Evolutionary conservation across 1,140 invertebrate genomes (phyloP), one percentile per base, ranked within the genome.

Genomic region (Tenebrio molitor): DNA sequence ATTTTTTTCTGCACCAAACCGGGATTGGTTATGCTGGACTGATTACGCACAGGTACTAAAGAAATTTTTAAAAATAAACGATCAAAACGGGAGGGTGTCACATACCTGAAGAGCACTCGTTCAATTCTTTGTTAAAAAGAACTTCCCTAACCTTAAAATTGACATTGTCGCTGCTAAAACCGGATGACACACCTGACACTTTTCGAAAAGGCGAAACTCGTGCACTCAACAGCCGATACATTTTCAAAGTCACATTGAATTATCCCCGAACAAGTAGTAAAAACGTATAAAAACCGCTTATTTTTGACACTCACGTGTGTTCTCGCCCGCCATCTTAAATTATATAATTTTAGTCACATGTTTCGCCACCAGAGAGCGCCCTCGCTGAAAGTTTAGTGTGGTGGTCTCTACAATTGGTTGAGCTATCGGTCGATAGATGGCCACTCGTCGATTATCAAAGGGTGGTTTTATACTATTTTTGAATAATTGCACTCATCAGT

Each of bases 1-100:
- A 73, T 79, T 14, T 25, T 67, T 64, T 75, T 72, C 34, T 74
- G 77, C 2, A 72, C 69, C 63, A 79, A 62, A 50, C 69, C 73
- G 17, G 76, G 73, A 69, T 75, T 77, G 10, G 73, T 77, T 50
- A 73, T 41, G 14, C 79, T 79, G 10, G 80, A 81, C 62, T 81
- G 77, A 42, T 73, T 41, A 53, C 77, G 70, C 8, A 71, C 17
- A 58, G 42, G 71, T 34, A 29, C 78, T 81, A 63, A 14, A 29
- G 72, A 71, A 29, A 33, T 12, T 69, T 46, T 65, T 36, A 7
- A 17, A 7, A 53, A 34, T 7, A 64, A 33, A 7, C 16, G n/a
- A 46, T 64, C 41, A 25, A 7, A 58, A 64, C 44, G 15, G 3
- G 25, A 8, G 8, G 25, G 8, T 29, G 25, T n/a, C 23, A 71